Conservation (phyloP, 2,113 vertebrate genomes). For the Lonchura striata region DNA sequence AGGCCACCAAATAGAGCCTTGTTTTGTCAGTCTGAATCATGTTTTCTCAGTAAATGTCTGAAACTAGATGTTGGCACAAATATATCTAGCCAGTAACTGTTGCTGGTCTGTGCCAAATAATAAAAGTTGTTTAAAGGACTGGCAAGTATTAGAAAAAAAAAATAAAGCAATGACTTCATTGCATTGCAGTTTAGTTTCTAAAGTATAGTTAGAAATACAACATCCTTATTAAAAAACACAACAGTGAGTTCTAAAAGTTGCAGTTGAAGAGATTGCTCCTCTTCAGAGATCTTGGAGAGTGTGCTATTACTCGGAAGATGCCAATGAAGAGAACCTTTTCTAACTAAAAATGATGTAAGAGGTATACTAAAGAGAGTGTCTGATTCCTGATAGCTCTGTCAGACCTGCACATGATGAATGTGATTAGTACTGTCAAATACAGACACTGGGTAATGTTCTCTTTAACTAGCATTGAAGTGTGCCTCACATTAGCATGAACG, state of each 20-base stretch:
- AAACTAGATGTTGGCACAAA: background rate
- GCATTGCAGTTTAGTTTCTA: background rate
- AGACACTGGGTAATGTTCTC: conserved; percentile 25
- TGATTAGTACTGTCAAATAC: conserved; percentile 44
- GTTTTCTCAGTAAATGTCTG: background rate
- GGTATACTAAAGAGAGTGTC: background rate
- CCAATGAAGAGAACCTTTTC: background rate
- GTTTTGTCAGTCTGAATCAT: background rate
- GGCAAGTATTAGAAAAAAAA: background rate
- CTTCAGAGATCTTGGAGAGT: background rate
- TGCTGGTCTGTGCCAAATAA: background rate
- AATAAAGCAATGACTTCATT: background rate
- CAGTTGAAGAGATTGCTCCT: background rate
- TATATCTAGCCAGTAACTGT: background rate
- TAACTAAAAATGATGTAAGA: background rate
- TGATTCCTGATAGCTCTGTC: conserved; percentile 22
- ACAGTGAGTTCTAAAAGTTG: background rate
- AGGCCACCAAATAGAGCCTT: background rate
- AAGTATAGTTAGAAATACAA: background rate
- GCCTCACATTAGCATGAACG: background rate
- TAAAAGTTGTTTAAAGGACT: background rate
- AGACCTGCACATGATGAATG: conserved; percentile 20
- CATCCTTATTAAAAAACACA: background rate
- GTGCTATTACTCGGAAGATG: background rate
- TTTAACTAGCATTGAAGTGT: conserved; percentile 25